Conservation (phyloP, 2,888 invertebrate species). For the Zele albiditarsus region DNA sequence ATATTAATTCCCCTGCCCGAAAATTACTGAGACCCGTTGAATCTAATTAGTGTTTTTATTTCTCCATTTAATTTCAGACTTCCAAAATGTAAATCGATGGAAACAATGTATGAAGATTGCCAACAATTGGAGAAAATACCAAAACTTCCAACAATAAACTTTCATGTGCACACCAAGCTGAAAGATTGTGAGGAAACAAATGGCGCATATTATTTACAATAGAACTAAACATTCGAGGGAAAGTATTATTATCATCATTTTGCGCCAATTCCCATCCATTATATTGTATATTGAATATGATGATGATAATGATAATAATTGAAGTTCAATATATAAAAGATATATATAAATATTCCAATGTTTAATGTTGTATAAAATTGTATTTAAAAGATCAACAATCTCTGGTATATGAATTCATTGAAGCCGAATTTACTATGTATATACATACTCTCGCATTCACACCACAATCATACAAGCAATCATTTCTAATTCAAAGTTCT, state of each 20-base stretch:
- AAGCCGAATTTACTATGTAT: not conserved
- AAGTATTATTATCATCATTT: not conserved
- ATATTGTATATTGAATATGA: conserved; percentile 7
- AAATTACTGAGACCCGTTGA: not conserved
- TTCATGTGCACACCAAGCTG: not conserved
- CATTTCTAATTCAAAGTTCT: not conserved
- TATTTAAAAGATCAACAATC: not conserved
- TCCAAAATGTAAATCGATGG: conserved; percentile 86
- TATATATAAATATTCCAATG: not conserved
- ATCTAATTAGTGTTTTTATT: conserved; percentile 4
- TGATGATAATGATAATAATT: not conserved
- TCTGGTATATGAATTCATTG: not conserved
- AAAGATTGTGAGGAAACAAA: not conserved
- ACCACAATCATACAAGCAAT: not conserved
- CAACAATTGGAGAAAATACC: not conserved
- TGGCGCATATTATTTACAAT: not conserved
- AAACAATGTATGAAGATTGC: conserved; percentile 71
- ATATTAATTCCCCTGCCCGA: not conserved
- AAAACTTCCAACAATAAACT: not conserved
- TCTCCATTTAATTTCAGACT: conserved; percentile 70
- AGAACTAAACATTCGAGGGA: not conserved
- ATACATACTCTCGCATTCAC: not conserved
- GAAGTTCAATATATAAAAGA: not conserved
- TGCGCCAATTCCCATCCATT: not conserved
- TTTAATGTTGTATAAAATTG: not conserved